Base-by-base conservation (phyloP, 2,797 vertebrate genomes). In the Anguilla obscura region DNA sequence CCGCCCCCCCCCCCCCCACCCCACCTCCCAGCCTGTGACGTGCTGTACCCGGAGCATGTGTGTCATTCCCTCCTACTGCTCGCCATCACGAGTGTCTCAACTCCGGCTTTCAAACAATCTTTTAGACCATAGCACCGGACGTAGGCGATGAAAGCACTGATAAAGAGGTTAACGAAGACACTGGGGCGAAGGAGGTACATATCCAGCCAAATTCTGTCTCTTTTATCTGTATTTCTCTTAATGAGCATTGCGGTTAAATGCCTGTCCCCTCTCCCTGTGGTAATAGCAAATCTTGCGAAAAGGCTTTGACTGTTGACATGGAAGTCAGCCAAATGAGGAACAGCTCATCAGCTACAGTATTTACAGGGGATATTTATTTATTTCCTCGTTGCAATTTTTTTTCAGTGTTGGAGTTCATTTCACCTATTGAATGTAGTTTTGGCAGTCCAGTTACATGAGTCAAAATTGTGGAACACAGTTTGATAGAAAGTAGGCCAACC, bases 141-240 rank as follows among this genome's bases (percentile, higher is more conserved):
- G 84, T 89, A 56, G 91, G 89, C 60, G 91, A 91, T 86, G 92
- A 92, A 89, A 89, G 86, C 86, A 87, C 40, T 90, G 24, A 76
- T 36, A 91, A 92, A 86, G 90, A 90, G 86, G 86, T 88, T 87
- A 69, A 92, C 86, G 89, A 91, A 90, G 90, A 93, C 89, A 88
- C 83, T 89, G 89, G 89, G 85, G 60, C 87, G 12, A 80, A 90
- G 40, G 92, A 94, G 93, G 93, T 94, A 94, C 80, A 92, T 92
- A 92, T 90, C 88, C 69, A 89, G 40, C 60, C 33, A 16, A 40
- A 76, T 12, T 36, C 33, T 3, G 27, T 3, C 2, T 76, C n/a
- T 76, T 9, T 30, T 30, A 1, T 33, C 27, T 71, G n/a, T 71
- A 16, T 76, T 76, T 76, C 9, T 36, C 1, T 36, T 76, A 36